Evolutionary conservation across 2,113 vertebrate species (phyloP).

Genomic region (Tautogolabrus adspersus): DNA sequence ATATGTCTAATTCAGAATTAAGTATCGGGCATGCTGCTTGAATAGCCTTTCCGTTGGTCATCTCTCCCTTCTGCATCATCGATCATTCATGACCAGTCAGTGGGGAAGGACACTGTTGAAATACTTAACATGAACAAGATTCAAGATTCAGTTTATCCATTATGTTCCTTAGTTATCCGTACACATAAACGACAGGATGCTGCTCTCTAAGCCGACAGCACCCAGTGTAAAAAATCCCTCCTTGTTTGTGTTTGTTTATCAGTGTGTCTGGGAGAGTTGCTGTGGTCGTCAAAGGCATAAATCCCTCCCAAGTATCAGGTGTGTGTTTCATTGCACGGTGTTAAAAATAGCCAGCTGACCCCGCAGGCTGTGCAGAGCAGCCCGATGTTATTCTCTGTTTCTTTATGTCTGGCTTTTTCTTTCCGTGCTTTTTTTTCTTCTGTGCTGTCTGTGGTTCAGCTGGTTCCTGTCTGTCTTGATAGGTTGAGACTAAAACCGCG

Average conservation of each 20-base stretch:
- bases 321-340: background rate
- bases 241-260: slow-evolving; percentile 6
- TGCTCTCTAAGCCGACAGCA: background rate
- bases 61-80: no score
- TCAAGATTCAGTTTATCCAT: no score
- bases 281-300: background rate
- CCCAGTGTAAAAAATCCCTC: background rate
- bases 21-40: no score
- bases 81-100: no score
- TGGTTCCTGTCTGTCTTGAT: slow-evolving; percentile 44
- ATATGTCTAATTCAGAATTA: no score
- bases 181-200: background rate
- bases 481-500: slow-evolving; percentile 1
- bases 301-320: slow-evolving; percentile 38
- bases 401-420: background rate
- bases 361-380: background rate
- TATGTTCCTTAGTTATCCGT: background rate
- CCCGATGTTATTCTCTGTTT: background rate
- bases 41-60: no score
- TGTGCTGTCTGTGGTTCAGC: slow-evolving; percentile 42
- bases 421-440: background rate
- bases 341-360: slow-evolving; percentile 34
- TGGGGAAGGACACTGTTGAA: no score
- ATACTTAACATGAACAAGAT: no score
- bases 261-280: background rate